phyloP scores from a whole-genome alignment of 2,888 invertebrate genomes.

The Oeneis ivallda region DNA sequence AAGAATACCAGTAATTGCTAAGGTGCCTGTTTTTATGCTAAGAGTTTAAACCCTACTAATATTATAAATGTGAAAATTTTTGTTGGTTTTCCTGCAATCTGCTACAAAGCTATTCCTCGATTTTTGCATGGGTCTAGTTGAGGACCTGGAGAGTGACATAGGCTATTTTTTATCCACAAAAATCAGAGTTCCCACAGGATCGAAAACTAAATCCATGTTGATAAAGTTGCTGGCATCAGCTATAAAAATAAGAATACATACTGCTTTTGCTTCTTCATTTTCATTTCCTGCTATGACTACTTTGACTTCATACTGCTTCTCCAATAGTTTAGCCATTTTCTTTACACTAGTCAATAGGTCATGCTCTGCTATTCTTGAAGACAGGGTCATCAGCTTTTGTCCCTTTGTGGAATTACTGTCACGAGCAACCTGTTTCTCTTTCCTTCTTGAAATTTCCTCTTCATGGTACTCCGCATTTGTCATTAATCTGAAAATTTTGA shows the following conservation, averaged over 20 bases:
- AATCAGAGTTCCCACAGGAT: no score
- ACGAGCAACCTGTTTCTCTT: constrained; percentile 69
- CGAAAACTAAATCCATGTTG: no score
- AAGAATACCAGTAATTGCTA: no score
- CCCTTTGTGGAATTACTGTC: constrained; percentile 75
- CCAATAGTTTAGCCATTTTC: constrained; percentile 84
- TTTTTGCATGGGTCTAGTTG: no score
- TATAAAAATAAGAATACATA: constrained; percentile 43
- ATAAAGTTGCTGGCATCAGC: no score
- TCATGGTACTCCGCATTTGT: constrained; percentile 84
- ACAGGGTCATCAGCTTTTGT: constrained; percentile 84
- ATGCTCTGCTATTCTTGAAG: constrained; percentile 83
- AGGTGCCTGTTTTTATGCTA: no score
- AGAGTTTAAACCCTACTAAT: no score
- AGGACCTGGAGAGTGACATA: no score
- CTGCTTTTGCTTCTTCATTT: constrained; percentile 53
- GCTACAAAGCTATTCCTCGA: no score
- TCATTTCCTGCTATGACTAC: constrained; percentile 79
- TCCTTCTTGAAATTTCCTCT: constrained; percentile 81
- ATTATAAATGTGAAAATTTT: no score
- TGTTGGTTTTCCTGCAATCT: no score
- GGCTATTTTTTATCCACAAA: no score
- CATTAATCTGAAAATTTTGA: constrained; percentile 76
- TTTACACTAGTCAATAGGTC: constrained; percentile 84
- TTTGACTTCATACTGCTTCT: constrained; percentile 85